Base-by-base conservation (phyloP, 2,888 invertebrate species). In the Mesodorylaimus sp. region DNA sequence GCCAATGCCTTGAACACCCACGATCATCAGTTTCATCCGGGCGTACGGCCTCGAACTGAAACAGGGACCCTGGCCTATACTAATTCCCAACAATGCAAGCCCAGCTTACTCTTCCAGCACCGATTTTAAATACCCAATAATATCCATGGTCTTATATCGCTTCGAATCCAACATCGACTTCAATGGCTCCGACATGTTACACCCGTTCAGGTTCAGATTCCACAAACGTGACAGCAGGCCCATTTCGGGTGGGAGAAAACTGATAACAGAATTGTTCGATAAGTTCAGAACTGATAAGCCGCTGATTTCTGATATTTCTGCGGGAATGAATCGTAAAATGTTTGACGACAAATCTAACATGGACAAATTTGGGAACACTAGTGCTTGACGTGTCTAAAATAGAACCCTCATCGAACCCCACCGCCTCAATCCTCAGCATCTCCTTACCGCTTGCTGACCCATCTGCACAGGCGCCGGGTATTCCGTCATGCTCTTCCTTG, bases 281-380 rank as follows among this genome's bases (percentile, higher is more conserved):
- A 95, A 77, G 66, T 91, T 93, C 37, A 95, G 74, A 37, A 93
- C 89, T n/a, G 89, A 86, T 2, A 97, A 73, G 66, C 84, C 83
- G 52, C 74, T 75, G 2, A 93, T 75, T 64, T 87, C 83, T 59
- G 85, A 81, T 48, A 95, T 77, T 50, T 82, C 81, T 0, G 78
- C 70, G 1, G 91, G 88, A 37, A 97, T 77, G 56, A 78, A 77
- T 57, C 74, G 76, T 37, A 88, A 68, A 52, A 74, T 73, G 71
- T 97, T 97, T 66, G 83, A 81, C 58, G 87, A 86, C 25, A 95
- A 78, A 67, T 95, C 93, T 63, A 97, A 68, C 81, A 89, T 88
- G 2, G 88, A 87, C 50, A 97, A 75, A 65, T 83, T 82, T 0
- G 95, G 95, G 70, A 87, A 91, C 63, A 91, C 76, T 1, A 91